Conservation (phyloP, 2,797 vertebrate genomes). For the Emydoidea blandingii region DNA sequence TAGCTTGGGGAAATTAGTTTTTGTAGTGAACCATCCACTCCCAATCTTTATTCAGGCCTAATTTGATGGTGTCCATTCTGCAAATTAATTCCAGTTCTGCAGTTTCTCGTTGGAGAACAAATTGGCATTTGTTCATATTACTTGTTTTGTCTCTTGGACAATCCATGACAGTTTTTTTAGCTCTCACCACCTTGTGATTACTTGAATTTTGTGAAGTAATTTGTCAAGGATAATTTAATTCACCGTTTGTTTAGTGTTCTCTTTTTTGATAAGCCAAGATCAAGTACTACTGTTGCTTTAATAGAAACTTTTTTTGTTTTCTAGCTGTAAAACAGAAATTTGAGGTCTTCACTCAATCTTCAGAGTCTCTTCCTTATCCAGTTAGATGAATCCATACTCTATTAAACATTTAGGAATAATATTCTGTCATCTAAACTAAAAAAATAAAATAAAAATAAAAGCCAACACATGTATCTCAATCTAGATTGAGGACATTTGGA, state of each 20-base stretch:
- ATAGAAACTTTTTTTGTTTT: neutral
- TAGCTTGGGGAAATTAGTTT: too few relatives aligned
- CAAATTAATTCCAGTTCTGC: too few relatives aligned
- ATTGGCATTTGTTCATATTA: neutral
- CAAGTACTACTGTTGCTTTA: neutral
- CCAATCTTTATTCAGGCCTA: too few relatives aligned
- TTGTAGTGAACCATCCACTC: too few relatives aligned
- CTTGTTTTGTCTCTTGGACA: neutral
- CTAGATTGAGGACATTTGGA: neutral
- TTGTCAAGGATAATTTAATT: neutral
- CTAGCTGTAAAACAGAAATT: neutral
- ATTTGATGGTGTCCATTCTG: too few relatives aligned
- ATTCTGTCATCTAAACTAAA: neutral
- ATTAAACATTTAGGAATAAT: neutral
- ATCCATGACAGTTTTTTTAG: neutral
- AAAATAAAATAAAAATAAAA: neutral
- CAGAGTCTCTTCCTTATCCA: neutral
- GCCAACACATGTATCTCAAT: neutral
- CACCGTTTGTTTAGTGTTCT: neutral
- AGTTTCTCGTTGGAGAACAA: neutral
- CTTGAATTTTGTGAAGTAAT: neutral
- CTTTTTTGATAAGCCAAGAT: neutral
- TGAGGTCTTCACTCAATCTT: neutral
- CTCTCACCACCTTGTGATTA: neutral
- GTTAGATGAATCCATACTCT: neutral